Conservation (phyloP, 1,140 invertebrate genomes). For the Acromyrmex charruanus region DNA sequence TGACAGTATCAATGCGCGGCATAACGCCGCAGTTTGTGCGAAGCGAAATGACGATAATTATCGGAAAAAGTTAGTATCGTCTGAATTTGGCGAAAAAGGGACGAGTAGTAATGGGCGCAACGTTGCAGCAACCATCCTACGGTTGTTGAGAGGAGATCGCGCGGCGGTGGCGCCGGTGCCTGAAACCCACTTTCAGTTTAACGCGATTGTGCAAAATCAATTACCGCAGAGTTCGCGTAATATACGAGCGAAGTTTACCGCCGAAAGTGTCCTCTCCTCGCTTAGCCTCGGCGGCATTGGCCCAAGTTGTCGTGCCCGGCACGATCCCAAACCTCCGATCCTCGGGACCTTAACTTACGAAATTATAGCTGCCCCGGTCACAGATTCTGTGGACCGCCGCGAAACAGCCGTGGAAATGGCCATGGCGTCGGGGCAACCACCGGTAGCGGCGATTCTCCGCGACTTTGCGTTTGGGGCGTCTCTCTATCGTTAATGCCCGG, state of each 20-base stretch:
- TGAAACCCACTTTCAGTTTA: constrained; percentile 61
- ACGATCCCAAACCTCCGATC: constrained; percentile 44
- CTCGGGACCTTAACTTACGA: constrained; percentile 43
- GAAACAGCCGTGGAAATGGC: constrained; percentile 43
- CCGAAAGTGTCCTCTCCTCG: constrained; percentile 63
- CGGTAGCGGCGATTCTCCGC: background rate
- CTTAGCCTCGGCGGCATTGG: constrained; percentile 14
- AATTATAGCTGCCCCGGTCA: constrained; percentile 38
- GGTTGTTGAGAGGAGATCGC: constrained; percentile 18
- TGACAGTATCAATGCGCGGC: constrained; percentile 10
- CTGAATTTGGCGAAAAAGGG: constrained; percentile 35
- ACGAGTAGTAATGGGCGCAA: constrained; percentile 24
- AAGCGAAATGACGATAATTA: constrained; percentile 43
- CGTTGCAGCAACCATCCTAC: constrained; percentile 17
- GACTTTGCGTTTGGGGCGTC: background rate
- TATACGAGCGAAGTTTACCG: constrained; percentile 61
- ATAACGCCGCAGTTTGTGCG: constrained; percentile 6
- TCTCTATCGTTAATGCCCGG: constrained; percentile 45
- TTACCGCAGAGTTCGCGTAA: constrained; percentile 57
- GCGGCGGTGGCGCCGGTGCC: constrained; percentile 23
- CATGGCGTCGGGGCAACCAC: background rate
- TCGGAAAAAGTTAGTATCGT: constrained; percentile 56
- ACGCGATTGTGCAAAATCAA: constrained; percentile 65
- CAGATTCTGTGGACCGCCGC: constrained; percentile 24
- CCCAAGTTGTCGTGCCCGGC: constrained; percentile 48